Evolutionary conservation across 1,140 invertebrate genomes (phyloP), one percentile per base, ranked within the genome.

Genomic region (Drosophila orena): DNA sequence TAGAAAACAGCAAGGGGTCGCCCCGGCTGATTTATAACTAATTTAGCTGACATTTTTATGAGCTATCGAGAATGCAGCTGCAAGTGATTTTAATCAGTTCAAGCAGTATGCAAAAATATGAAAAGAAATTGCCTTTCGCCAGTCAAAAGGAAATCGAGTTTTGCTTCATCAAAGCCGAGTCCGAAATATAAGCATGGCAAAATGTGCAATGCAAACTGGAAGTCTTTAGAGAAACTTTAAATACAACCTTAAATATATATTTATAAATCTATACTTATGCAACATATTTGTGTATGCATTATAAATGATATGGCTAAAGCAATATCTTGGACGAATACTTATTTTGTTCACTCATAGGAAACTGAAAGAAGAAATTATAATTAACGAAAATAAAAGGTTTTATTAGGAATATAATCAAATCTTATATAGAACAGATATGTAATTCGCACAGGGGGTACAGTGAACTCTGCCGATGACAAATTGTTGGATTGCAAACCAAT

Each of bases 21-120:
- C 44, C 65, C 53, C 52, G 7, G 65, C 75, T 86, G 79, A 86
- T 88, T 88, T 88, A 86, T 86, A 78, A 81, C 79, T 81, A 88
- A 88, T 88, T 88, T 88, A 15, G 74, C 47, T 72, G 74, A 62
- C 66, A 68, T 69, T 88, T 86, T 88, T 65, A 86, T 61, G 79
- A 71, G 65, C 61, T 37, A 71, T 76, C 54, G 56, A 64, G 65
- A 86, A 53, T 65, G 74, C 78, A 68, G 59, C 60, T 70, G 70
- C 65, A 60, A 60, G 64, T 55, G 71, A 74, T 74, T 74, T 74
- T 55, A 74, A 62, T 70, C 66, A 74, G 71, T 64, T 55, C n/a
- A 20, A 30, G 62, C n/a, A 70, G 70, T 66, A 70, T 70, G 66
- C 64, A 70, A 70, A 49, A 70, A 57, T 70, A 35, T 70, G 35